Percentiles rank a stretch among this genome's conserved stretches.
These are phyloP conservation scores for Lerista edwardsae DNA, from an alignment of 2,797 vertebrate species.

Conservation along the genomic window DNA sequence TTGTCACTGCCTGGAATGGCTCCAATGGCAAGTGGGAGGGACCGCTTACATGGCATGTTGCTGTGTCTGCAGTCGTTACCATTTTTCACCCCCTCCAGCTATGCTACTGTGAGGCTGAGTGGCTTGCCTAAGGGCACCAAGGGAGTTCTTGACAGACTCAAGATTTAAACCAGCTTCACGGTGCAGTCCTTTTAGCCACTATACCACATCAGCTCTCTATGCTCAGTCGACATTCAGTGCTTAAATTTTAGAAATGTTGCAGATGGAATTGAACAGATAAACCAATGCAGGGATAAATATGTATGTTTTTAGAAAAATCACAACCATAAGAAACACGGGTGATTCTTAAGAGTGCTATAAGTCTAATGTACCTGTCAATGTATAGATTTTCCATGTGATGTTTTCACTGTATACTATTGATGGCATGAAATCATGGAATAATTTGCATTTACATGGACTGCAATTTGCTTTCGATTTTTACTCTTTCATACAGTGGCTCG, in stretches of 20 bases:
- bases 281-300: background rate
- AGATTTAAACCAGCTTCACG: too few species aligned
- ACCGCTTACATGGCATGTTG: too few species aligned
- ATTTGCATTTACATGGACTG: background rate
- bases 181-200: too few species aligned
- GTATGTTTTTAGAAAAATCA: background rate
- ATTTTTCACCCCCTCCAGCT: too few species aligned
- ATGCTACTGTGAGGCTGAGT: too few species aligned
- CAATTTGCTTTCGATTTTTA: constrained; percentile 30
- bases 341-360: constrained; percentile 6
- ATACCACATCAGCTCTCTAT: too few species aligned
- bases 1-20: too few species aligned
- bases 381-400: background rate
- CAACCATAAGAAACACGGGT: background rate
- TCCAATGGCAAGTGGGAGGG: too few species aligned
- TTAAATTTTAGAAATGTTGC: background rate
- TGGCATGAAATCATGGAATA: background rate
- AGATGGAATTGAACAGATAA: background rate
- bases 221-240: background rate
- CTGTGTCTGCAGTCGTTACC: too few species aligned
- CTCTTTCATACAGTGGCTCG: background rate
- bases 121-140: too few species aligned
- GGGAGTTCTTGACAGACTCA: too few species aligned
- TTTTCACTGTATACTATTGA: background rate
- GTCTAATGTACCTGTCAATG: background rate